Conservation (phyloP, 1,140 invertebrate genomes). For the Caenorhabditis brenneri region DNA sequence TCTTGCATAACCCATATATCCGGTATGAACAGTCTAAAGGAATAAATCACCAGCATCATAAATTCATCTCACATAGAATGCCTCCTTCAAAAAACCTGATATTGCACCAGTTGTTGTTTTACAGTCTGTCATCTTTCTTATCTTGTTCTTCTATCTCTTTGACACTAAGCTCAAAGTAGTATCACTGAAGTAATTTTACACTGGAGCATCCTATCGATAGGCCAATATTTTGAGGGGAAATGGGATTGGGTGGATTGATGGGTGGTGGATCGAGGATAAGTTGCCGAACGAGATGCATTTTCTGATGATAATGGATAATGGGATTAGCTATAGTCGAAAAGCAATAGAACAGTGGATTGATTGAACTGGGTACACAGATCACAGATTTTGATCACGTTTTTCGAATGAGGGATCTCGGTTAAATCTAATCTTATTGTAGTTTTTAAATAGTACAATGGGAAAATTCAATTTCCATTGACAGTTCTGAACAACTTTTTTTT, state of each 20-base stretch:
- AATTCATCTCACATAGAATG: background rate
- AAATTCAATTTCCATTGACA: too few relatives aligned
- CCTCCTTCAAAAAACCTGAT: background rate
- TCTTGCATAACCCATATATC: too few relatives aligned
- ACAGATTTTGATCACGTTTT: background rate
- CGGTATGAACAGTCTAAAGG: too few relatives aligned
- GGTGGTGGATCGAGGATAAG: background rate
- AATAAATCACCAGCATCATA: background rate
- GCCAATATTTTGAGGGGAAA: conserved; percentile 36
- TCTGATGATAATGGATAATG: conserved; percentile 25
- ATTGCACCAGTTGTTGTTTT: conserved; percentile 13
- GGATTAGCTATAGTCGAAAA: conserved; percentile 10
- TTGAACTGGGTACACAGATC: background rate
- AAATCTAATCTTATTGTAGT: too few relatives aligned
- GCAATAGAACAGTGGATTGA: background rate
- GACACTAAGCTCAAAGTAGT: conserved; percentile 19
- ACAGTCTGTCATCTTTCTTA: conserved; percentile 15
- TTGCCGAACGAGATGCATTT: background rate
- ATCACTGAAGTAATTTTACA: conserved; percentile 37
- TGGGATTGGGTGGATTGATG: conserved; percentile 26
- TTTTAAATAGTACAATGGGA: too few relatives aligned
- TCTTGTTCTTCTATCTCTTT: conserved; percentile 6
- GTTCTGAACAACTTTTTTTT: too few relatives aligned
- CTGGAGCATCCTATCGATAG: background rate
- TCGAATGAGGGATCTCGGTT: background rate